Evolutionary conservation across 2,797 vertebrate genomes (phyloP), one percentile per base, ranked within the genome.

Genomic region (Craterocephalus amniculus): DNA sequence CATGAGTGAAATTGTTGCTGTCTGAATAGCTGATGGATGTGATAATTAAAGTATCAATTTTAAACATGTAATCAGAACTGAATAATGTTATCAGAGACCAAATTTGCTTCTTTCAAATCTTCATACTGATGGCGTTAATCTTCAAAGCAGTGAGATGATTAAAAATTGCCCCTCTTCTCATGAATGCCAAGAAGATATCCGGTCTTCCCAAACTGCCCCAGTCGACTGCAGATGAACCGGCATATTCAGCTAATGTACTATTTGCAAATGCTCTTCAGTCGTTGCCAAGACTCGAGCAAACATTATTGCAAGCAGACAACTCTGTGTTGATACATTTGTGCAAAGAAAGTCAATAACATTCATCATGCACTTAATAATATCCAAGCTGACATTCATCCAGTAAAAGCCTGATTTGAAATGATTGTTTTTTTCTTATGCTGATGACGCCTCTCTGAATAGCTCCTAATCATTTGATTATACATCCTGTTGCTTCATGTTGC

Each of bases 191-290:
- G 79, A 43, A 73, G 74, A 77, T 67, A 67, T 70, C 62, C 70
- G 52, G 66, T 72, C 51, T 69, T 76, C 61, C 29, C 18, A 56
- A 40, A 65, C 59, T 51, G 63, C 74, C 76, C 67, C 67, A 58
- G 66, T 75, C 66, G 4, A 43, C 81, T 74, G 58, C 22, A 51
- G 65, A 66, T 63, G 58, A 51, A 78, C 77, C 52, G 58, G 26
- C 68, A 68, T 83, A 84, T 87, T 81, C 86, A 80, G 59, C 34
- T 83, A 88, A 88, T 91, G 54, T 89, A 87, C 85, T 88, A 85
- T 89, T 87, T 85, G 82, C 76, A 76, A 85, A 86, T 70, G 76
- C 76, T 86, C 83, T 88, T 90, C 81, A 85, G 84, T 89, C 87
- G 87, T 81, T 87, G 86, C 83, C 88, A 87, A 84, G 74, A 78